Conservation (phyloP, 2,888 invertebrate species). For the Chirona hameri region DNA sequence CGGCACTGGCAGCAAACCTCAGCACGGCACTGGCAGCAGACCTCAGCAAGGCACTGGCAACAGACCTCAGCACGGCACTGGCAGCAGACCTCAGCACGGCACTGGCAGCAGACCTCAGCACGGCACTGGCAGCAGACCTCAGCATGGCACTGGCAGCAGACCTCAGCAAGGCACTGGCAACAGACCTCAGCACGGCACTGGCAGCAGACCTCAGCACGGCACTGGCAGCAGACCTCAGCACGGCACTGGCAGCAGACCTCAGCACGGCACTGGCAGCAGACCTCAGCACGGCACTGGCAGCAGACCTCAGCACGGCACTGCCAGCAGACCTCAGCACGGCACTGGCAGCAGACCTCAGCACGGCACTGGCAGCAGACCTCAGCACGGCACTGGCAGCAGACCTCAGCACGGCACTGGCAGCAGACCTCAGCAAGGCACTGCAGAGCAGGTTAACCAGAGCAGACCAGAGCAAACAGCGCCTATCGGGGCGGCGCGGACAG, state of each 20-base stretch:
- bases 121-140: too few relatives aligned
- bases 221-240: neutral
- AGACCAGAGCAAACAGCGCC: slow-evolving; percentile 6
- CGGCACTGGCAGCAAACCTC: too few relatives aligned
- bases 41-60: neutral
- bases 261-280: neutral
- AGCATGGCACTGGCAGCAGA: neutral
- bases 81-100: neutral
- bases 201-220: neutral
- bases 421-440: neutral
- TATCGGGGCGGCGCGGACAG: neutral
- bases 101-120: neutral
- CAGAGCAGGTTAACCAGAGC: neutral
- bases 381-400: too few relatives aligned
- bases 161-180: neutral
- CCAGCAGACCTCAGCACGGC: neutral
- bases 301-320: too few relatives aligned
- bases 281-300: neutral
- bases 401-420: neutral
- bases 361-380: neutral
- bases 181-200: too few relatives aligned
- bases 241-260: too few relatives aligned
- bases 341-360: too few relatives aligned
- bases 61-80: too few relatives aligned
- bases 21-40: neutral